Percentiles rank a stretch among this genome's conserved stretches.
phyloP scores from a whole-genome alignment of 2,797 vertebrate genomes.

The Psittacula derbiana region DNA sequence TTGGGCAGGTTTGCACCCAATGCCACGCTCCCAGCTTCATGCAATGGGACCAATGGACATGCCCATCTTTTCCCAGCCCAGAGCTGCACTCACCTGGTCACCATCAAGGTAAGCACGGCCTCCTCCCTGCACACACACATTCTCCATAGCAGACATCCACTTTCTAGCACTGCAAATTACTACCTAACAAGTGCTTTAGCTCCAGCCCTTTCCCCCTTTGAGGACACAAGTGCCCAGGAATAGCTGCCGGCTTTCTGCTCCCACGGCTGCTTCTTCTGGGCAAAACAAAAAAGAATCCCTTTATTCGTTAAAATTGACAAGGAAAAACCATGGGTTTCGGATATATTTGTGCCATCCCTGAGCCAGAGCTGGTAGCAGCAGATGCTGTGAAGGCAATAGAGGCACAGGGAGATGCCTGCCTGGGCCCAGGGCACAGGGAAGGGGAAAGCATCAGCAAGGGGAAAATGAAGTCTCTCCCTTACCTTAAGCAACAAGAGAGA shows the following conservation, averaged over 20 bases:
- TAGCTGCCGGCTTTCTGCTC: background rate
- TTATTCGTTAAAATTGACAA: background rate
- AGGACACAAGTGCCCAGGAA: background rate
- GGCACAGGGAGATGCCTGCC: background rate
- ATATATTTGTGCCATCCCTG: background rate
- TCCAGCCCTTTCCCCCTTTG: background rate
- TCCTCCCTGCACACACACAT: background rate
- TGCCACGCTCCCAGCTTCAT: rapidly evolving
- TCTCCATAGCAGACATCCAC: background rate
- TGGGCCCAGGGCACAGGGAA: no score
- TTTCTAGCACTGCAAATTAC: background rate
- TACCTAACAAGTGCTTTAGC: background rate
- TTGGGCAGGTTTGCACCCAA: rapidly evolving
- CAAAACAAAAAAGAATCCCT: background rate
- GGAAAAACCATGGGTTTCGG: background rate
- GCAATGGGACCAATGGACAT: rapidly evolving
- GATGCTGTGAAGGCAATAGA: background rate
- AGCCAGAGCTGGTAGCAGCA: background rate
- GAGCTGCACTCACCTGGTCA: rapidly evolving
- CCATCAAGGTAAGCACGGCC: rapidly evolving
- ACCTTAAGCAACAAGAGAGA: background rate
- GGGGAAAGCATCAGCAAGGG: background rate
- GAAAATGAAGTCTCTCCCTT: background rate
- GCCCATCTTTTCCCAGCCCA: background rate
- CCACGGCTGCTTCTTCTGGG: rapidly evolving